Evolutionary conservation across 1,140 invertebrate species (phyloP).

Genomic region (Halictus rubicundus): DNA sequence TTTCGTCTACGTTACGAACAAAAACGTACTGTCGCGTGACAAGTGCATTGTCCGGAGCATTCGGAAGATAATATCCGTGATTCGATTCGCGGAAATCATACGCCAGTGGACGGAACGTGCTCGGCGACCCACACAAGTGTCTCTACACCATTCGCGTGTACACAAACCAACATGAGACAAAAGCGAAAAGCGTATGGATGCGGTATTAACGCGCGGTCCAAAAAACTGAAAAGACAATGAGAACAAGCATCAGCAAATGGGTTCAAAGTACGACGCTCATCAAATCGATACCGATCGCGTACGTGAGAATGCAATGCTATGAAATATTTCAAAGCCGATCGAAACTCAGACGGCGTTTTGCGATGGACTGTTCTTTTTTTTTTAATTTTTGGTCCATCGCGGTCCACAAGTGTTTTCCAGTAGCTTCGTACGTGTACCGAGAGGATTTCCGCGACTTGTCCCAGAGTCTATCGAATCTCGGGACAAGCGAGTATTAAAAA

Average conservation of each 20-base stretch:
- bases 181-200: slow-evolving; percentile 58
- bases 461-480: too few relatives aligned
- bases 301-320: not conserved
- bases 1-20: too few relatives aligned
- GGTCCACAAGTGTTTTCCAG: not conserved
- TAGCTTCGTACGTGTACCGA: slow-evolving; percentile 71
- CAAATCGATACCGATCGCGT: not conserved
- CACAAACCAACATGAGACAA: slow-evolving; percentile 33
- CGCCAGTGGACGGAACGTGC: too few relatives aligned
- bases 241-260: slow-evolving; percentile 28
- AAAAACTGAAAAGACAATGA: not conserved
- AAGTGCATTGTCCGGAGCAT: too few relatives aligned
- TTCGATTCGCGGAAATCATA: too few relatives aligned
- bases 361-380: not conserved
- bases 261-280: slow-evolving; percentile 28
- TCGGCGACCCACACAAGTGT: slow-evolving; percentile 4
- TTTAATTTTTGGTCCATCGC: not conserved
- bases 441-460: not conserved
- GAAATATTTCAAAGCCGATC: not conserved
- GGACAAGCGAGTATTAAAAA: too few relatives aligned
- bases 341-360: too few relatives aligned
- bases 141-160: not conserved
- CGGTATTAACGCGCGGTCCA: slow-evolving; percentile 38
- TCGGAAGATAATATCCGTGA: too few relatives aligned
- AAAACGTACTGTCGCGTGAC: too few relatives aligned